phyloP scores from a whole-genome alignment of 2,113 vertebrate genomes.

The Emydura subglobosa region DNA sequence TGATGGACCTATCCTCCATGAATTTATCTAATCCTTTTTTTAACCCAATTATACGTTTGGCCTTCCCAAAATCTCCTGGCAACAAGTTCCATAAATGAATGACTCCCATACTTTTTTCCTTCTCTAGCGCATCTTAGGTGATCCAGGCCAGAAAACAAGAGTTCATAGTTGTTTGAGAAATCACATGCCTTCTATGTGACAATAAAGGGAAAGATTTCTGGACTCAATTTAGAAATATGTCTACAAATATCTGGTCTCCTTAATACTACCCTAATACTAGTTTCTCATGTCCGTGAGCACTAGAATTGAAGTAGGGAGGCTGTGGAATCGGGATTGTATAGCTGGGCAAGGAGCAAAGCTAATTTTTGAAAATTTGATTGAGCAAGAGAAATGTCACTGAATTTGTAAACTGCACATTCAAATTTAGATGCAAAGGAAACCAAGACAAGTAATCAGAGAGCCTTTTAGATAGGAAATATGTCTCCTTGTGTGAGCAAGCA shows the following conservation, averaged over 20 bases:
- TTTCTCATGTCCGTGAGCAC: neutral
- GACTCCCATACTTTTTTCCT: neutral
- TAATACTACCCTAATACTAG: neutral
- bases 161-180: neutral
- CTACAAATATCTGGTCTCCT: neutral
- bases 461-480: too few species aligned
- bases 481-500: too few species aligned
- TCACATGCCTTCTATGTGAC: neutral
- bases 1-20: neutral
- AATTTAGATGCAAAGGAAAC: neutral
- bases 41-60: neutral
- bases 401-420: neutral
- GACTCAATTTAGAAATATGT: neutral
- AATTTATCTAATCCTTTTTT: neutral
- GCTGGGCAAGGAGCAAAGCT: conserved; percentile 43
- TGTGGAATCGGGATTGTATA: neutral
- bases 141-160: neutral
- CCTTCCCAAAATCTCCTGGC: neutral
- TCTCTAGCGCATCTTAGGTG: neutral
- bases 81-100: neutral
- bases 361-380: neutral
- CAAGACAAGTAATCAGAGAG: neutral
- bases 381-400: neutral
- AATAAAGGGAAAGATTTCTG: neutral
- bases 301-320: neutral